Percentiles rank a stretch among this genome's conserved stretches.
phyloP scores from a whole-genome alignment of 2,888 invertebrate genomes.

The Cyclophora albipunctata region DNA sequence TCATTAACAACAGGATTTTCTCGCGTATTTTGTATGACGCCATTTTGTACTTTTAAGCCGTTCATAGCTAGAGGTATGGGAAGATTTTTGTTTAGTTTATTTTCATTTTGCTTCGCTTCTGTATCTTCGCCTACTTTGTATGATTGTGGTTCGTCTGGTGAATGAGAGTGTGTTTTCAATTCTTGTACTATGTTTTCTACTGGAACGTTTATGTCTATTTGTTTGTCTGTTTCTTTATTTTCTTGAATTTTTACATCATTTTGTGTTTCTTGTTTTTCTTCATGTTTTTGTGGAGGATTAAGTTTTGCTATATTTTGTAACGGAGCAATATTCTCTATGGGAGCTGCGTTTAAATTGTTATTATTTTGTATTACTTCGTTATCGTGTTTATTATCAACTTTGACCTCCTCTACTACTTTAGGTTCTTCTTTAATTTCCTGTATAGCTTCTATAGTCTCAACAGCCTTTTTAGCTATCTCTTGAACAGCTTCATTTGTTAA shows the following conservation, averaged over 20 bases:
- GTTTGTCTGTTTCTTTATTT: background rate
- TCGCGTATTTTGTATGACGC: slow-evolving; percentile 13
- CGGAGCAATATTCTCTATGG: background rate
- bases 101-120: slow-evolving; percentile 21
- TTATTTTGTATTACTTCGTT: background rate
- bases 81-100: slow-evolving; percentile 30
- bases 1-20: slow-evolving; percentile 8
- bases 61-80: slow-evolving; percentile 44
- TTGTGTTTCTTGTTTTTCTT: background rate
- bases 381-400: background rate
- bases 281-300: slow-evolving; percentile 6
- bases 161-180: slow-evolving; percentile 37
- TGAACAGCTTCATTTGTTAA: slow-evolving; percentile 56
- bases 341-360: background rate
- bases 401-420: background rate
- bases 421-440: slow-evolving; percentile 51
- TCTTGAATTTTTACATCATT: slow-evolving; percentile 1
- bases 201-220: slow-evolving; percentile 1
- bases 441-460: slow-evolving; percentile 61
- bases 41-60: slow-evolving; percentile 20
- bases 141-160: slow-evolving; percentile 56
- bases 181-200: slow-evolving; percentile 1
- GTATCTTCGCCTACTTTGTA: slow-evolving; percentile 54
- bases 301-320: slow-evolving; percentile 4
- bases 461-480: slow-evolving; percentile 66